Evolutionary conservation across 2,797 vertebrate species (phyloP).

Genomic region (Pyrocephalus nanus): DNA sequence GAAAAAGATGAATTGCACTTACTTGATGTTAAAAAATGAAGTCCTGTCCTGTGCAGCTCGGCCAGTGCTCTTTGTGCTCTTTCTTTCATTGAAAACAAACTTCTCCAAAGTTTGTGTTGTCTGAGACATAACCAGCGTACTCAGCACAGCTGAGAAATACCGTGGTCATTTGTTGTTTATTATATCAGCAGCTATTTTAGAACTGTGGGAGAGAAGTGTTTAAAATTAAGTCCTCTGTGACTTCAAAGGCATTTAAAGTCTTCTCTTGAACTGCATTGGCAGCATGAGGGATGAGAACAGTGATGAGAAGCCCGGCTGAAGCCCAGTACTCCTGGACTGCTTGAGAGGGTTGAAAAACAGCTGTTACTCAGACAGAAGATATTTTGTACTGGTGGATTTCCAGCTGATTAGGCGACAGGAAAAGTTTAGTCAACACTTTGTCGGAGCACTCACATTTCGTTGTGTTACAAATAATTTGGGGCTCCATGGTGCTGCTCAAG

Average conservation of each 20-base stretch:
- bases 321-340: not conserved
- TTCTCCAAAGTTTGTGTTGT: not conserved
- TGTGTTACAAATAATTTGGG: not conserved
- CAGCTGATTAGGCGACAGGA: not conserved
- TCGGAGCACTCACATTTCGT: not conserved
- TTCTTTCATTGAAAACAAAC: not conserved
- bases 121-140: accelerated
- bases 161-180: accelerated
- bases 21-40: not conserved
- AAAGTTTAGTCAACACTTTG: not conserved
- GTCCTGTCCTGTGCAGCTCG: not conserved
- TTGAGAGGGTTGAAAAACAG: not conserved
- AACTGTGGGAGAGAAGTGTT: constrained; percentile 28
- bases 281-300: not conserved
- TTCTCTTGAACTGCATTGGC: not conserved
- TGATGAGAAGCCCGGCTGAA: not conserved
- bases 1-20: not conserved
- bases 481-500: not conserved
- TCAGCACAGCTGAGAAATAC: accelerated
- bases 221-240: not conserved
- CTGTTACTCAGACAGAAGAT: not conserved
- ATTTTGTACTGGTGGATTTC: not conserved
- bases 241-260: not conserved
- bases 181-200: not conserved
- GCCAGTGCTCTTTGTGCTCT: not conserved